Evolutionary conservation across 30 jellyfish, hydroid and myxozoan species (phyloP).

Genomic region (Turritopsis rubra): DNA sequence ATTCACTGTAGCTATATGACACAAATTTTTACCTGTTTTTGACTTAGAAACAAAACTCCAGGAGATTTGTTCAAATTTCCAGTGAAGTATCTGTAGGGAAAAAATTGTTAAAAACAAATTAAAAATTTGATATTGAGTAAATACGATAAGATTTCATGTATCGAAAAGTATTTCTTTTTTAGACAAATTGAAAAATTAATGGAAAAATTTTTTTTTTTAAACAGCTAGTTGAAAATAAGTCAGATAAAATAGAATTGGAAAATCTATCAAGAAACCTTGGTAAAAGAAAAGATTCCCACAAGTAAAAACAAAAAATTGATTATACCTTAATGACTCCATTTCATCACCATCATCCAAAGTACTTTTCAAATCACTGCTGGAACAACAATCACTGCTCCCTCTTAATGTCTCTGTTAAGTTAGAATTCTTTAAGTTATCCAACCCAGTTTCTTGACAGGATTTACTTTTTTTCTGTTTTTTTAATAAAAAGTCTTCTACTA

Average conservation of each 20-base stretch:
- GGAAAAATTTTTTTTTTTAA: too few relatives aligned
- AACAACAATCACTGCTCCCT: neutral
- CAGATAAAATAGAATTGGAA: too few relatives aligned
- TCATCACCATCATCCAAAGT: neutral
- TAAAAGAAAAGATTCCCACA: too few relatives aligned
- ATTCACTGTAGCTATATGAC: too few relatives aligned
- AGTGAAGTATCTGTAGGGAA: neutral
- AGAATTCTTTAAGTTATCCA: neutral
- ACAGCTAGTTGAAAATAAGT: too few relatives aligned
- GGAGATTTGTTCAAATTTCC: neutral
- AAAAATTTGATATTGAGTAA: too few relatives aligned
- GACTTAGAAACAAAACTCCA: neutral
- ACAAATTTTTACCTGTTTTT: neutral
- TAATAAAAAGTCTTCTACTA: neutral
- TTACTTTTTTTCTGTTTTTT: neutral
- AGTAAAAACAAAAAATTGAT: too few relatives aligned
- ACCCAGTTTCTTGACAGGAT: neutral
- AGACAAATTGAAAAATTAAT: too few relatives aligned
- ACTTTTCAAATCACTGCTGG: neutral
- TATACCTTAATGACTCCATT: neutral
- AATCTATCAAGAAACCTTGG: too few relatives aligned
- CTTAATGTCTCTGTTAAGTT: neutral
- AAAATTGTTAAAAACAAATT: too few relatives aligned
- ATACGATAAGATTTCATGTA: too few relatives aligned
- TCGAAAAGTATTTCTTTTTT: too few relatives aligned